Base-by-base conservation (phyloP, 2,888 invertebrate species). In the Candidula unifasciata region DNA sequence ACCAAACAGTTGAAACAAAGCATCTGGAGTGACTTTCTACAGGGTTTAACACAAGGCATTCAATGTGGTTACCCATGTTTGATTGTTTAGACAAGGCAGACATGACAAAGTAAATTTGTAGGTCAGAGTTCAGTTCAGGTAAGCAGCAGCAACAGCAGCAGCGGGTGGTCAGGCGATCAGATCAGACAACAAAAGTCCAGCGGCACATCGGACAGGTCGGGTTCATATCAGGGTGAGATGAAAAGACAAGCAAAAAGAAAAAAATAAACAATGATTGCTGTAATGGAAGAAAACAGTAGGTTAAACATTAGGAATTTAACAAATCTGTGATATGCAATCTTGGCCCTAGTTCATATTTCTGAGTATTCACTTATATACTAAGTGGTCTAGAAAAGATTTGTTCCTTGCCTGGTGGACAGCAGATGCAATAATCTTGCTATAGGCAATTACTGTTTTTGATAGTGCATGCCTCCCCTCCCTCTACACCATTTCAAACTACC, bases 1-100 rank as follows among this genome's bases (percentile, higher is more conserved):
- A 99, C 99, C 99, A 97, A 99, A 99, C 97, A 99, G 98, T 97
- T 99, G 99, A 98, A 99, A 99, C 96, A 99, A 99, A 97, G 98
- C 98, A 96, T 99, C 99, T 96, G 99, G 98, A 96, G 99, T 98
- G 97, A 99, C 98, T 97, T 97, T 98, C 99, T 99, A 97, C 96
- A 85, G 71, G 54, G 27, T 64, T 37, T 60, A 73, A 74, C 82
- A 24, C 35, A 82, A 27, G 30, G 79, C 44, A 60, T 24, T 24
- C 37, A 64, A 27, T 57, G 71, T 37, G 21, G 30, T 74, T 82
- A 64, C n/a, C 52, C 37, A 44, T 76, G 30, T 80, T 74, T 82
- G 76, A 76, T 82, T 82, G 27, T 74, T 44, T 78, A 68, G 64
- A 80, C 85, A 85, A 84, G 81, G 85, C 85, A 80, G 85, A 81